phyloP scores from a whole-genome alignment of 1,140 invertebrate species.

The Pseudomyrmex cubaensis region DNA sequence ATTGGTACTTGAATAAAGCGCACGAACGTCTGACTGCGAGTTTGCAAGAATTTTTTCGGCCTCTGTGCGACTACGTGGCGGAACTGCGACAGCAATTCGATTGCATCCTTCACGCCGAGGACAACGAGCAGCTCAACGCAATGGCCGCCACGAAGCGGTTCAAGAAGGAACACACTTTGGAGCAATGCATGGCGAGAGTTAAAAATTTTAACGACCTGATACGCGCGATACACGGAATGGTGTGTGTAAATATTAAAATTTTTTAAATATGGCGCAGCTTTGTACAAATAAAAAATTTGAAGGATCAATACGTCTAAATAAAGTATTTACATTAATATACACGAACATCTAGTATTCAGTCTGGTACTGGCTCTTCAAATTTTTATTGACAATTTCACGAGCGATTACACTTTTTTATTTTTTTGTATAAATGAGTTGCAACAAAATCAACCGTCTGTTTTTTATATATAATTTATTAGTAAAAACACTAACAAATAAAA shows the following conservation, averaged over 20 bases:
- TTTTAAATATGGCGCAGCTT: not conserved
- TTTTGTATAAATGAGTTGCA: too few species aligned
- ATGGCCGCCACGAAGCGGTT: not conserved
- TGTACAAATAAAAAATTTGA: not conserved
- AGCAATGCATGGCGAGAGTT: conserved; percentile 71
- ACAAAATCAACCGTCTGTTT: too few species aligned
- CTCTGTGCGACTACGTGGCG: conserved; percentile 73
- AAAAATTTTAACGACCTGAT: conserved; percentile 77
- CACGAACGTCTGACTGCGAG: conserved; percentile 73
- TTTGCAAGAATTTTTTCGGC: conserved; percentile 74
- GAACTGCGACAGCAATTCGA: conserved; percentile 58
- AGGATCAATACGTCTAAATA: not conserved
- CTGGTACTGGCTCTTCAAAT: too few species aligned
- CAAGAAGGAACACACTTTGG: conserved; percentile 58
- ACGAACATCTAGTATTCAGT: too few species aligned
- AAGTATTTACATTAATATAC: too few species aligned
- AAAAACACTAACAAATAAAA: too few species aligned
- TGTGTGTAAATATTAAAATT: conserved; percentile 39
- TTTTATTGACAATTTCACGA: too few species aligned
- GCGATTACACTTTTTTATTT: too few species aligned
- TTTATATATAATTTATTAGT: too few species aligned
- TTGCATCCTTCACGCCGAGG: conserved; percentile 63
- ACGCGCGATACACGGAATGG: conserved; percentile 75
- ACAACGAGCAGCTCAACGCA: conserved; percentile 51
- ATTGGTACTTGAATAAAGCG: conserved; percentile 78